A percentile compares a stretch with the other conserved stretches of the same genome.
Evolutionary conservation across 2,113 vertebrate genomes (phyloP).

Genomic region (Felis chaus): DNA sequence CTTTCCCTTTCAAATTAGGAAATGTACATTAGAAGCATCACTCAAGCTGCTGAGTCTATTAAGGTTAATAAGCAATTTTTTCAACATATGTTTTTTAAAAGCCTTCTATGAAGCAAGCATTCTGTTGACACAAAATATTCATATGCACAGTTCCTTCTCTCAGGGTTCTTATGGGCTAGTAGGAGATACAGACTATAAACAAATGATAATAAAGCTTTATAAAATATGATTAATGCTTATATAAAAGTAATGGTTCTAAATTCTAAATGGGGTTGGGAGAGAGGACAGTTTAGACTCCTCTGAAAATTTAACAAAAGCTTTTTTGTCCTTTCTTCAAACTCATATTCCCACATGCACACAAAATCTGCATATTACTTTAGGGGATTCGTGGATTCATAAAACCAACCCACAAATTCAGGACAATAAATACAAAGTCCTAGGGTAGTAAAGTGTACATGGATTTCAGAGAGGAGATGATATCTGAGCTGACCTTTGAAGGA

Average conservation of each 20-base stretch:
- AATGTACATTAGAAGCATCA: not conserved
- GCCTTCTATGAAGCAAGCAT: not conserved
- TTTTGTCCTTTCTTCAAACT: not conserved
- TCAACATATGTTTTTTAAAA: not conserved
- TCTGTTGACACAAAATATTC: not conserved
- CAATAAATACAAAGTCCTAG: not conserved
- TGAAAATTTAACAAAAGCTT: not conserved
- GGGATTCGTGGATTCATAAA: not conserved
- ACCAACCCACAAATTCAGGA: not conserved
- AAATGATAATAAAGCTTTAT: not conserved
- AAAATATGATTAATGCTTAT: not conserved
- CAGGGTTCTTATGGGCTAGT: not conserved
- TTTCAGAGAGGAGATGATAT: not conserved
- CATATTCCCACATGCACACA: not conserved
- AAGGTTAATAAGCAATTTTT: not conserved
- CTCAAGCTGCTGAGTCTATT: not conserved
- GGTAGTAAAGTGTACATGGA: not conserved
- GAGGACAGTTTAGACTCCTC: not conserved
- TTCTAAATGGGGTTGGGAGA: not conserved
- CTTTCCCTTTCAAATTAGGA: not conserved
- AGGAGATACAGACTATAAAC: not conserved
- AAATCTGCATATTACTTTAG: not conserved
- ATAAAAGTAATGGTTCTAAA: not conserved
- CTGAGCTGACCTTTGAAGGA: constrained; percentile 9
- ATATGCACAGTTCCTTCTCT: not conserved